A percentile compares a stretch with the other conserved stretches of the same genome.
Evolutionary conservation across 2,113 vertebrate genomes (phyloP).

Genomic region (Nothocercus julius): DNA sequence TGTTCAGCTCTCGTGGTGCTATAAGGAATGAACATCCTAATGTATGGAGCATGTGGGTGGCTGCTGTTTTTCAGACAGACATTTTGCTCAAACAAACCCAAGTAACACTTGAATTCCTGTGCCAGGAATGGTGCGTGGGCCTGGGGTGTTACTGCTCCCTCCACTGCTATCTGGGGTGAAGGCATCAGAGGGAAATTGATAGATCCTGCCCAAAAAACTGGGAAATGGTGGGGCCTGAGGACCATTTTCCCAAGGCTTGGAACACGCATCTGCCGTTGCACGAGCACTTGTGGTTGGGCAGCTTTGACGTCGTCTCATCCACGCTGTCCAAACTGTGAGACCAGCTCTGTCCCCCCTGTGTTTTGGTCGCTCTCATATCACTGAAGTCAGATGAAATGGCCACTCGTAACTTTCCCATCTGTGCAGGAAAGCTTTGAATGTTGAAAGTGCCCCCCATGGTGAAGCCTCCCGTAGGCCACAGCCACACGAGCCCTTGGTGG

Average conservation of each 20-base stretch:
- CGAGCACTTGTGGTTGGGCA: accelerated
- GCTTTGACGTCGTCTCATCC: neutral
- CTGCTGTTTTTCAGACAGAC: neutral
- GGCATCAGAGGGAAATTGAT: neutral
- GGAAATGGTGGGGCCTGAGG: neutral
- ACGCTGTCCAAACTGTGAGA: accelerated
- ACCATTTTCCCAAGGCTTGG: neutral
- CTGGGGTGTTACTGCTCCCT: neutral
- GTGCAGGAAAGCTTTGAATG: neutral
- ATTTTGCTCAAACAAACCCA: neutral
- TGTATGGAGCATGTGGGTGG: neutral
- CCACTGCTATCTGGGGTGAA: neutral
- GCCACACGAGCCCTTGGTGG: neutral
- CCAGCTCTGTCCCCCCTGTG: neutral
- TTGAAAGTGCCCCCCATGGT: neutral
- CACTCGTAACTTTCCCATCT: neutral
- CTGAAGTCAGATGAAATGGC: neutral
- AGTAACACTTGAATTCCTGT: neutral
- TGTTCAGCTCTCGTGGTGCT: constrained; percentile 4
- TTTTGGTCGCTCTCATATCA: neutral
- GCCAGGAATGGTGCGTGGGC: neutral
- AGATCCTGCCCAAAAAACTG: neutral
- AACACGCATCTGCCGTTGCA: neutral
- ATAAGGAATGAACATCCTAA: constrained; percentile 5
- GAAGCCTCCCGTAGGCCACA: neutral